Percentiles rank a stretch among this genome's conserved stretches.
phyloP scores from a whole-genome alignment of 2,888 invertebrate species.

The Salticus scenicus region DNA sequence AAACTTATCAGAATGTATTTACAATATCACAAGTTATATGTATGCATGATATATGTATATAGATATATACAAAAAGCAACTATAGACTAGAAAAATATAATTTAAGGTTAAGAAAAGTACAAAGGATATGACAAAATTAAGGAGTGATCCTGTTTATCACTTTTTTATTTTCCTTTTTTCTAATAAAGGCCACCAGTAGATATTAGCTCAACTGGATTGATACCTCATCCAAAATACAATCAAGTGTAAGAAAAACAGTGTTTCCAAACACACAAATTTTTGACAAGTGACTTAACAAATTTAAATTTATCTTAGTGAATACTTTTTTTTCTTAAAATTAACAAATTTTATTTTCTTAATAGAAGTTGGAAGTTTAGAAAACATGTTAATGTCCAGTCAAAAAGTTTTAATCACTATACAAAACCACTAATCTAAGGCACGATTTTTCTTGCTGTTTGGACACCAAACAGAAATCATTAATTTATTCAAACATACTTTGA shows the following conservation, averaged over 20 bases:
- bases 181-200: background rate
- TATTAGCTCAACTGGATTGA: background rate
- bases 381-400: background rate
- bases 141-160: background rate
- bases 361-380: constrained; percentile 7
- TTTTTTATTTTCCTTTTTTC: too few species aligned
- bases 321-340: too few species aligned
- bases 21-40: background rate
- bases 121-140: too few species aligned
- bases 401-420: background rate
- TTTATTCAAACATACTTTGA: background rate
- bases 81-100: background rate
- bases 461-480: background rate
- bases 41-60: background rate
- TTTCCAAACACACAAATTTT: too few species aligned
- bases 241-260: too few species aligned
- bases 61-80: background rate
- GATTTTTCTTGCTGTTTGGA: background rate
- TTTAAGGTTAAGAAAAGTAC: too few species aligned
- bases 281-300: too few species aligned
- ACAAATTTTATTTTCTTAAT: background rate
- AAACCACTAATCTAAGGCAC: constrained; percentile 5
- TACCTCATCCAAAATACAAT: background rate
- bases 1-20: background rate
- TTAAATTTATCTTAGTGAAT: too few species aligned